Conservation (phyloP, 2,797 vertebrate genomes). For the Phalanger gymnotis region DNA sequence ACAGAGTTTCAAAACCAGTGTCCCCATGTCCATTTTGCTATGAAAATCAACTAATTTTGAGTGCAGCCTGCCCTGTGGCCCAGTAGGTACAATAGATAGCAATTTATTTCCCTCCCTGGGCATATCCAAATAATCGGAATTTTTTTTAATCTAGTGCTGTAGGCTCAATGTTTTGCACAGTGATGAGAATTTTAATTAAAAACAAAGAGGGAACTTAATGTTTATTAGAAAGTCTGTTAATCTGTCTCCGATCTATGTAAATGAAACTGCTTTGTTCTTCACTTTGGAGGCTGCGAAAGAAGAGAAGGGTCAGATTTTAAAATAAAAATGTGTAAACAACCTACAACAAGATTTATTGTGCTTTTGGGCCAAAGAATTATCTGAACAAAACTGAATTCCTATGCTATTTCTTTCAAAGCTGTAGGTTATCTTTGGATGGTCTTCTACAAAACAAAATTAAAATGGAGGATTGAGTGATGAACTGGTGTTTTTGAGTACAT, state of each 20-base stretch:
- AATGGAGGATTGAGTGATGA: background rate
- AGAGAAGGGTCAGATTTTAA: slow-evolving; percentile 20
- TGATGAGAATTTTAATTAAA: slow-evolving; percentile 42
- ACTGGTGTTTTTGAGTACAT: background rate
- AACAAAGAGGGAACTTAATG: slow-evolving; percentile 39
- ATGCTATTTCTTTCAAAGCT: slow-evolving; percentile 49
- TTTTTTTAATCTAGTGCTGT: background rate
- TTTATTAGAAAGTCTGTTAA: slow-evolving; percentile 40
- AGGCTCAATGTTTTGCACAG: background rate
- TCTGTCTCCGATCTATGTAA: slow-evolving; percentile 43
- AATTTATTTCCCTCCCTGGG: slow-evolving; percentile 1
- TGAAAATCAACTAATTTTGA: slow-evolving; percentile 28
- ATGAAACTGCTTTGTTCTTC: slow-evolving; percentile 44
- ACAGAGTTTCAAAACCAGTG: background rate
- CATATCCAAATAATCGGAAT: slow-evolving; percentile 35
- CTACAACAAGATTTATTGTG: slow-evolving; percentile 7
- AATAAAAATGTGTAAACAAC: slow-evolving; percentile 61
- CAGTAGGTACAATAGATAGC: background rate
- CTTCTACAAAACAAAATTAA: slow-evolving; percentile 36
- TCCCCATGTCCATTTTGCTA: slow-evolving; percentile 43
- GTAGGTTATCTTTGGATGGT: slow-evolving; percentile 23
- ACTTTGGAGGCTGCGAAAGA: slow-evolving; percentile 21
- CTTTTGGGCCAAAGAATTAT: slow-evolving; percentile 27
- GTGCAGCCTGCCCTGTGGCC: background rate
- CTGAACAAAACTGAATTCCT: slow-evolving; percentile 22